phyloP scores from a whole-genome alignment of 1,140 invertebrate genomes.

The Nymphalis io region DNA sequence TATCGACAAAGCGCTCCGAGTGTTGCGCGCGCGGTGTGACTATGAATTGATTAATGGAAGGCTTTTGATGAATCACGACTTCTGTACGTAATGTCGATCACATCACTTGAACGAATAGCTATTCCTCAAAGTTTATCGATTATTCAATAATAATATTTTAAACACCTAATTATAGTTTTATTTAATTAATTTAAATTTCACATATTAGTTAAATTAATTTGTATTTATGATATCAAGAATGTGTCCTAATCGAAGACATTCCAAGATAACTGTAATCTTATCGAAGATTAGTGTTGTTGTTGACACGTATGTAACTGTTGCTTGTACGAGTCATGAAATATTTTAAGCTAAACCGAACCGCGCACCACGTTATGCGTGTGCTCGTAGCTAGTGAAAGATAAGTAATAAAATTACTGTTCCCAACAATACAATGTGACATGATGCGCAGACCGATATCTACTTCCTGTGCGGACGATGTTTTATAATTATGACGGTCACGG shows the following conservation, averaged over 20 bases:
- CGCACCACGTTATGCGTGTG: not conserved
- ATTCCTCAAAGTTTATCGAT: too few relatives aligned
- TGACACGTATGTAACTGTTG: not conserved
- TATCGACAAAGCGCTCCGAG: not conserved
- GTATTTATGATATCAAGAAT: not conserved
- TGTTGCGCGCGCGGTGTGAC: not conserved
- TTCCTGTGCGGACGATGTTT: constrained; percentile 23
- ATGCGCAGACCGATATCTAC: constrained; percentile 2
- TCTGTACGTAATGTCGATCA: too few relatives aligned
- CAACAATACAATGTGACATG: not conserved
- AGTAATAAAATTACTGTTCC: too few relatives aligned
- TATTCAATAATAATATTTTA: too few relatives aligned
- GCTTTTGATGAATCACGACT: not conserved
- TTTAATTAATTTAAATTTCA: not conserved
- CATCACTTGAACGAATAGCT: too few relatives aligned
- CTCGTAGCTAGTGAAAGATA: not conserved
- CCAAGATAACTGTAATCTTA: not conserved
- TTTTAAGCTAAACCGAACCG: not conserved
- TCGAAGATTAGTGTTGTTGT: constrained; percentile 1
- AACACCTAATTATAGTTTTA: too few relatives aligned
- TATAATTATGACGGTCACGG: constrained; percentile 7
- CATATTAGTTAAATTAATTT: not conserved
- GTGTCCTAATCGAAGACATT: not conserved
- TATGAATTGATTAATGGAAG: not conserved
- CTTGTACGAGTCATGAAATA: not conserved